Percentiles rank a stretch among this genome's conserved stretches.
Conservation (phyloP, 2,797 vertebrate species). For the Cirrhinus mrigala region DNA sequence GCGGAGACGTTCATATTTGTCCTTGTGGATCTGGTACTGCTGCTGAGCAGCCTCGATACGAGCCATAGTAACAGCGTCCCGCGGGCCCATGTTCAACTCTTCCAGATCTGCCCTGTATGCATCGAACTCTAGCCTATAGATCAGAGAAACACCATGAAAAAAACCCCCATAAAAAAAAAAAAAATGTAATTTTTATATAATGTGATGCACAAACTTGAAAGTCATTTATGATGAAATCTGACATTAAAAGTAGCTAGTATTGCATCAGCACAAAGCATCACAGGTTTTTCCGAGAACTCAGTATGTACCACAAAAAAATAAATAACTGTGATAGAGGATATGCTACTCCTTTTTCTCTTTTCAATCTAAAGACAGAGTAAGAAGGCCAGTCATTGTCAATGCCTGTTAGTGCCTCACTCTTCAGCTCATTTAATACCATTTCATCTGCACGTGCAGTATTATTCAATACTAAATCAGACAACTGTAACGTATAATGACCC, state of each 20-base stretch:
- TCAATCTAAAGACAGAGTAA: slow-evolving; percentile 1
- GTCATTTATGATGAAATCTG: background rate
- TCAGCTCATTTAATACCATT: slow-evolving; percentile 3
- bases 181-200: background rate
- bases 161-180: background rate
- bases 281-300: background rate
- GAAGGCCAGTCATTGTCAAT: background rate
- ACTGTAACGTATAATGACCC: background rate
- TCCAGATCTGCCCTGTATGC: slow-evolving; percentile 96
- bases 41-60: slow-evolving; percentile 91
- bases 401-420: background rate
- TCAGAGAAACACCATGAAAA: background rate
- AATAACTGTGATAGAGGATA: background rate
- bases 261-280: background rate
- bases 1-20: slow-evolving; percentile 93
- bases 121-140: slow-evolving; percentile 90
- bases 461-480: slow-evolving; percentile 10
- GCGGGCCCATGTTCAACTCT: slow-evolving; percentile 91
- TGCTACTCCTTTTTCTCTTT: background rate
- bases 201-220: slow-evolving; percentile 1
- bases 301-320: background rate
- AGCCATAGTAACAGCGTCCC: slow-evolving; percentile 86
- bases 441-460: background rate
- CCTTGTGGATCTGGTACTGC: slow-evolving; percentile 91
- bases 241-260: background rate